These are phyloP conservation scores for Campoplex nolae DNA, from an alignment of 2,888 invertebrate genomes.

Conservation along the genomic window DNA sequence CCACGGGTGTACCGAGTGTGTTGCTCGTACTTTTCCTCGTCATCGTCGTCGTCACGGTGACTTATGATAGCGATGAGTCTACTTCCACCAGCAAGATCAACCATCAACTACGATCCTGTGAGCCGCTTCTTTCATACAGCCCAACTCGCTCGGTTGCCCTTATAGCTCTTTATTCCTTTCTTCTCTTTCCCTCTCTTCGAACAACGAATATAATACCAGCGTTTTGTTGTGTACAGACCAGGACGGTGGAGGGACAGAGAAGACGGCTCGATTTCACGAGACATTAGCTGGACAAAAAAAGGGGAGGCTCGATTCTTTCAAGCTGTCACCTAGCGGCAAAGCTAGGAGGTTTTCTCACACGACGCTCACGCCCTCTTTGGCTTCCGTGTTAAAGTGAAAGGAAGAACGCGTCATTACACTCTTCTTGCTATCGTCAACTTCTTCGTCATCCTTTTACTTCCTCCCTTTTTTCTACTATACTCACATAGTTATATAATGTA, in stretches of 20 bases:
- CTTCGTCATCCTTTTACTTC: conserved; percentile 52
- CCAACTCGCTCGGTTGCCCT: not conserved
- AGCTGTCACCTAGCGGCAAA: conserved; percentile 63
- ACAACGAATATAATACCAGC: not conserved
- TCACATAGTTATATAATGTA: not conserved
- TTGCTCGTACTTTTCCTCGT: conserved; percentile 41
- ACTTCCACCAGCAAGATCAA: conserved; percentile 54
- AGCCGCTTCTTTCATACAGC: conserved; percentile 3
- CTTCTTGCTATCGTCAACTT: conserved; percentile 47
- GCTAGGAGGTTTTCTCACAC: conserved; percentile 42
- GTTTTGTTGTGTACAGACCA: conserved; percentile 8
- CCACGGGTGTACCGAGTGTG: conserved; percentile 2
- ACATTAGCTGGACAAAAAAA: conserved; percentile 67
- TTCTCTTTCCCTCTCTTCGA: not conserved
- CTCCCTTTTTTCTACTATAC: conserved; percentile 11
- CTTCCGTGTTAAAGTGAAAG: conserved; percentile 68
- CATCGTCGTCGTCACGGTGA: conserved; percentile 62
- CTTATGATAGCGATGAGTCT: conserved; percentile 68
- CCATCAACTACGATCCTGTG: conserved; percentile 37
- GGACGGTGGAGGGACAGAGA: conserved; percentile 36
- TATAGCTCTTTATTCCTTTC: conserved; percentile 29
- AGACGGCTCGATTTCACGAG: conserved; percentile 68
- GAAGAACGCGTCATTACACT: conserved; percentile 69
- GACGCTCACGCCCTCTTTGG: conserved; percentile 58
- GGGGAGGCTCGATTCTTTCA: conserved; percentile 66